Percentiles rank a stretch among this genome's conserved stretches.
These are phyloP conservation scores for Athene cunicularia DNA, from an alignment of 2,113 vertebrate genomes.

Conservation along the genomic window DNA sequence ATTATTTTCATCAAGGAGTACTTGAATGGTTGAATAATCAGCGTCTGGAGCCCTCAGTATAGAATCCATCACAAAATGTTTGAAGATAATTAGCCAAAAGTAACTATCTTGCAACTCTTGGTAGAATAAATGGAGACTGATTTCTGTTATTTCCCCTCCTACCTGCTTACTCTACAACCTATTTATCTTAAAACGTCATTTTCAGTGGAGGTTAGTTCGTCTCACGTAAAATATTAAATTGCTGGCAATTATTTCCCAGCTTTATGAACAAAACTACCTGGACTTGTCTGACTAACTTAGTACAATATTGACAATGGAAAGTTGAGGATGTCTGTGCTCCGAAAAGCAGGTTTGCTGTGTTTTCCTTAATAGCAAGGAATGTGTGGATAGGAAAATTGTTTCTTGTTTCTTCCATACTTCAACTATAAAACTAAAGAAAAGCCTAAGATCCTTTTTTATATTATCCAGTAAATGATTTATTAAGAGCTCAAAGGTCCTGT, in stretches of 20 bases:
- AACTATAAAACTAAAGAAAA: neutral
- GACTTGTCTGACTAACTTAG: neutral
- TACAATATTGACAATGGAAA: neutral
- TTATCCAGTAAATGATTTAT: neutral
- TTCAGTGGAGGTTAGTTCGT: neutral
- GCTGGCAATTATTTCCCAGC: fast-evolving
- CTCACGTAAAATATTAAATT: neutral
- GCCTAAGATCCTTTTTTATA: fast-evolving
- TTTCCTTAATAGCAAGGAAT: neutral
- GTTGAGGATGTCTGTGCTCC: neutral
- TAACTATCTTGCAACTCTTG: neutral
- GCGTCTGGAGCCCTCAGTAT: neutral
- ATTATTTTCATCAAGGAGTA: neutral
- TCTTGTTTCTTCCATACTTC: neutral
- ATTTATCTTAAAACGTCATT: neutral
- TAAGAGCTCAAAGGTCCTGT: neutral
- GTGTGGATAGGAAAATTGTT: neutral
- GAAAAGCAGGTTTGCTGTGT: neutral
- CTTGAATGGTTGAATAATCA: neutral
- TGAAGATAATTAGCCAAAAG: neutral
- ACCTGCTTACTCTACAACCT: neutral
- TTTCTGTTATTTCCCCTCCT: neutral
- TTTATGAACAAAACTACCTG: neutral
- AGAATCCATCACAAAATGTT: neutral
- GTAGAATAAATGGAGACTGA: neutral